Base-by-base conservation (phyloP, 2,797 vertebrate genomes). In the Peromyscus melanophrys region DNA sequence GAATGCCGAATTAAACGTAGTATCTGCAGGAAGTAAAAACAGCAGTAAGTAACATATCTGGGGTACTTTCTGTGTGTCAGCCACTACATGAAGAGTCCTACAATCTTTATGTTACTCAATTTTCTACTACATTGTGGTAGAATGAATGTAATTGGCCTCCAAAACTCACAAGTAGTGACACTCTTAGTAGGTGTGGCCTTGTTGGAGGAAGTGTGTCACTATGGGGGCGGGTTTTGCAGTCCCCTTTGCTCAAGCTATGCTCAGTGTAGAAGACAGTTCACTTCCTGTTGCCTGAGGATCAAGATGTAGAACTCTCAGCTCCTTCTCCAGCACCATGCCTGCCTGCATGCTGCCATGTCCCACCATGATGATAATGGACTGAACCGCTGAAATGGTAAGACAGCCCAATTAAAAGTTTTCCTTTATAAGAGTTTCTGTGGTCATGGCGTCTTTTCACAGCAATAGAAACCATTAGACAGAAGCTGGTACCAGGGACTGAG, bases 1-100 rank as follows among this genome's bases (percentile, higher is more conserved):
- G 7, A 91, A 89, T 61, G 4, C 89, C 77, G 11, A 40, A n/a
- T 85, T 95, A 90, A 93, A 59, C 7, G n/a, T 75, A 86, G 49
- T 73, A 81, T 37, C 46, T 34, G 49, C 12, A 61, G 19, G 61
- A 27, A 73, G 49, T 89, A 81, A 92, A 95, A 76, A 81, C 34
- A 80, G 27, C 27, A 59, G 31, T n/a, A 31, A 2, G 6, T 61
- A 40, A 40, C 6, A 86, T 29, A 82, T 84, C 77, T 95, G 67
- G 43, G 52, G 1, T 61, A 65, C 14, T 59, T 89, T 82, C 4
- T 76, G 12, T 96, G 49, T 90, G 4, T 55, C 19, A 85, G 63
- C 4, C n/a, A 94, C 16, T 85, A 9, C 29, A 9, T 82, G 11
- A 90, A 77, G 29, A 23, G 37, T 65, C 84, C 93, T 85, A 43